Conservation (phyloP, 2,797 vertebrate genomes). For the Poeciliopsis paucimaculata region DNA sequence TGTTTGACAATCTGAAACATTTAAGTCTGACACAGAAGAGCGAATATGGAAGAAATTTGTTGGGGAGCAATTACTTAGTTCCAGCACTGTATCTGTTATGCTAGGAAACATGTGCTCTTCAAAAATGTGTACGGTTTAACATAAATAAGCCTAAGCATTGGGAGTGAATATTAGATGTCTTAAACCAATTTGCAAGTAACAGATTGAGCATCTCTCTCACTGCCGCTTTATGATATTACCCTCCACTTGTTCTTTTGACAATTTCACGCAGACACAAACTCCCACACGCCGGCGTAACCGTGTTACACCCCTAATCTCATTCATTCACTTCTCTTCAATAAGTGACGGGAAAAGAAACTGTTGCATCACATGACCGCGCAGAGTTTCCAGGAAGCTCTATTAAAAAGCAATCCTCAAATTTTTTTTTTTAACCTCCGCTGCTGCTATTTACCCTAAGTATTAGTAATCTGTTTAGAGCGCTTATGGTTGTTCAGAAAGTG, state of each 20-base stretch:
- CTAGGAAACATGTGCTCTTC: neutral
- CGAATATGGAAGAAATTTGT: neutral
- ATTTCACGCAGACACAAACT: constrained; percentile 20
- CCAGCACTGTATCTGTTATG: neutral
- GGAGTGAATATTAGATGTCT: neutral
- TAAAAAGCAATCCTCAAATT: constrained; percentile 58
- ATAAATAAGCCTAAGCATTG: neutral
- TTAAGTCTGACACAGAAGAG: neutral
- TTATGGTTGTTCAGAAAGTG: constrained; percentile 74
- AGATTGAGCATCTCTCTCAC: constrained; percentile 38
- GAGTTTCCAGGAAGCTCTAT: constrained; percentile 74
- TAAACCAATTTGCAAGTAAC: constrained; percentile 42
- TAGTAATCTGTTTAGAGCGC: constrained; percentile 74
- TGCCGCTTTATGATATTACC: constrained; percentile 42
- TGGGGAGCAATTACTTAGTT: neutral
- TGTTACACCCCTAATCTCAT: constrained; percentile 74
- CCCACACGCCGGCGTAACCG: constrained; percentile 12
- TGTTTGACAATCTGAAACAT: neutral
- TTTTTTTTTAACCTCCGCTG: constrained; percentile 50
- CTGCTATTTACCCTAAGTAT: constrained; percentile 76
- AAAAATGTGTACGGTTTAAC: no score
- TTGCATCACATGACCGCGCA: constrained; percentile 69
- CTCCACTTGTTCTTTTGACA: constrained; percentile 31
- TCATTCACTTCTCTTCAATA: constrained; percentile 73
- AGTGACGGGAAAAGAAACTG: constrained; percentile 73